Conservation (phyloP, 2,888 invertebrate genomes). For the Epinotia bilunana region DNA sequence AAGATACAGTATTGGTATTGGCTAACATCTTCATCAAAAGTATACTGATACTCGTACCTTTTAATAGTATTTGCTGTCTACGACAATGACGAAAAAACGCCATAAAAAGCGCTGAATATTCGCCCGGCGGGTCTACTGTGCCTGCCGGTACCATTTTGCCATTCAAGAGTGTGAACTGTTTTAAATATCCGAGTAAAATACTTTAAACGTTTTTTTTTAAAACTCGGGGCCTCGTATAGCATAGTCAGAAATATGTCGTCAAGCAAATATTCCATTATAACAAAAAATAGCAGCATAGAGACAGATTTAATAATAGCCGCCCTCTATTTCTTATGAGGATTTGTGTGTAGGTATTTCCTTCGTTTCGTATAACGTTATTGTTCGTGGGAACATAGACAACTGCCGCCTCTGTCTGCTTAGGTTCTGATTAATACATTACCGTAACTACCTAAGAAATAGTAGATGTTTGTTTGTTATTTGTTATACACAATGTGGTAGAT, state of each 20-base stretch:
- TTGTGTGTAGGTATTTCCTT: conserved; percentile 10
- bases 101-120: too few species aligned
- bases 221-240: background rate
- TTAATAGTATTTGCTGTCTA: too few species aligned
- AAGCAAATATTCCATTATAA: background rate
- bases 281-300: conserved; percentile 16
- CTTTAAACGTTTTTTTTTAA: too few species aligned
- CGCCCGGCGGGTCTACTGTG: too few species aligned
- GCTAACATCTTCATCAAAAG: too few species aligned
- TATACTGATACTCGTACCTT: too few species aligned
- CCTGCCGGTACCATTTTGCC: too few species aligned
- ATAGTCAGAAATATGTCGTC: background rate
- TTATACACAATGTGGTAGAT: background rate
- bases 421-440: conserved; percentile 20
- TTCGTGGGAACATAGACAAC: conserved; percentile 26
- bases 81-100: too few species aligned
- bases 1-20: too few species aligned
- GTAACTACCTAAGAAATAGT: conserved; percentile 1
- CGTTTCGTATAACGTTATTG: conserved; percentile 25
- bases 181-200: too few species aligned
- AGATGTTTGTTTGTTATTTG: background rate
- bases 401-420: conserved; percentile 4
- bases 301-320: conserved; percentile 29
- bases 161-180: too few species aligned
- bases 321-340: conserved; percentile 18